Evolutionary conservation across 2,888 invertebrate species (phyloP), one percentile per base, ranked within the genome.

Genomic region (Diabrotica balteata): DNA sequence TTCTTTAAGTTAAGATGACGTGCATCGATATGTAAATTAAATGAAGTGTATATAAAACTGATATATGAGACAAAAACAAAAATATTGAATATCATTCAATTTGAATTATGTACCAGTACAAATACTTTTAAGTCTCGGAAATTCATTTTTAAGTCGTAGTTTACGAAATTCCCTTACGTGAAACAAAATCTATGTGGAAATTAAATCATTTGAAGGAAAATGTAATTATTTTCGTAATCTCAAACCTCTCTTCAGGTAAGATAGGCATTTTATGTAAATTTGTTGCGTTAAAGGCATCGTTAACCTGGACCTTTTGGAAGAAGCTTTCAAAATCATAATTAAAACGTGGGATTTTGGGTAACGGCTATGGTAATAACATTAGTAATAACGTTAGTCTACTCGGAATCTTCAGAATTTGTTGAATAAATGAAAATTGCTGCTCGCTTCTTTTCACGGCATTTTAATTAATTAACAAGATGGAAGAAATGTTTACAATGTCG

Each of bases 231-330:
- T 22, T 59, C 50, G 11, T 10, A 59, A 59, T 59, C 49, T 59
- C 46, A 32, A 49, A 49, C 47, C 8, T 46, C 32, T 32, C 17
- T 49, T 59, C 22, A 11, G 22, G 59, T 60, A 57, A 57, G 32
- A 57, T 43, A 45, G 32, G 57, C 57, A n/a, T 17, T 60, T 60
- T 60, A 60, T 60, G 60, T 46, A 60, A 60, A 60, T 60, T 52
- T 11, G 43, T 60, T 51, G 52, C 17, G 42, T 43, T 11, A 60
- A 60, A 43, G 44, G 11, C 52, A 17, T 52, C 44, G 52, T 60
- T 60, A 60, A 60, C 52, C 60, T 60, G 60, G 43, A 60, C 60
- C 60, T 60, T 51, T 59, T 50, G 42, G 53, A 60, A 17, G 22
- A 11, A 51, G 43, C 22, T 17, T 60, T 60, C 60, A 44, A 52